Conservation (phyloP, 2,888 invertebrate genomes). For the Heliconius charithonia region DNA sequence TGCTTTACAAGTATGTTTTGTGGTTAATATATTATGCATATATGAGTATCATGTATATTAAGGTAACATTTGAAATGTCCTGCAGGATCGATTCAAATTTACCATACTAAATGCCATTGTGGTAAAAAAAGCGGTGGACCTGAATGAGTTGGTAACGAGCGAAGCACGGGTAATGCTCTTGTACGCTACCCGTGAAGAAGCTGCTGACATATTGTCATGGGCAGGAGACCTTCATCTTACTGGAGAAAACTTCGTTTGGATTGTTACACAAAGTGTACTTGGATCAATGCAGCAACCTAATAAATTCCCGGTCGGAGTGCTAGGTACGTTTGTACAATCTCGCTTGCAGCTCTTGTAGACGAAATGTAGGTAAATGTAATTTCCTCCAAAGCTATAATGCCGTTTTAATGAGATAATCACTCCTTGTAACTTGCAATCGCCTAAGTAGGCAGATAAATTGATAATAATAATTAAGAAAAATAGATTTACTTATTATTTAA, state of each 20-base stretch:
- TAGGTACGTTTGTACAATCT: conserved; percentile 84
- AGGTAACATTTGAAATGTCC: neutral
- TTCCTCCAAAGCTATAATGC: too few species aligned
- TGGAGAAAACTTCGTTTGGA: conserved; percentile 98
- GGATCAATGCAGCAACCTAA: conserved; percentile 87
- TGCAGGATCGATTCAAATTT: conserved; percentile 85
- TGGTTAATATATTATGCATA: neutral
- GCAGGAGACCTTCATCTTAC: conserved; percentile 91
- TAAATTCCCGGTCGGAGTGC: conserved; percentile 95
- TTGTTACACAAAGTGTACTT: conserved; percentile 96
- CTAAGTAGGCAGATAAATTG: neutral
- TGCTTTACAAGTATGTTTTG: conserved; percentile 87
- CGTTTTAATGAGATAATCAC: too few species aligned
- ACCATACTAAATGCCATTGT: conserved; percentile 94
- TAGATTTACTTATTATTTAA: neutral
- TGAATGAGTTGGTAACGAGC: conserved; percentile 92
- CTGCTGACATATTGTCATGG: conserved; percentile 90
- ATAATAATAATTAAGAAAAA: neutral
- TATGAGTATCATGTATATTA: neutral
- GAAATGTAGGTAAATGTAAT: too few species aligned
- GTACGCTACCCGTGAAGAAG: conserved; percentile 95
- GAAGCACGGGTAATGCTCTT: conserved; percentile 96
- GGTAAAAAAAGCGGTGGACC: conserved; percentile 89
- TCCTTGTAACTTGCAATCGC: neutral
- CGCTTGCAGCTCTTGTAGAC: too few species aligned